Base-by-base conservation (phyloP, 2,113 vertebrate species). In the Hypomesus transpacificus region DNA sequence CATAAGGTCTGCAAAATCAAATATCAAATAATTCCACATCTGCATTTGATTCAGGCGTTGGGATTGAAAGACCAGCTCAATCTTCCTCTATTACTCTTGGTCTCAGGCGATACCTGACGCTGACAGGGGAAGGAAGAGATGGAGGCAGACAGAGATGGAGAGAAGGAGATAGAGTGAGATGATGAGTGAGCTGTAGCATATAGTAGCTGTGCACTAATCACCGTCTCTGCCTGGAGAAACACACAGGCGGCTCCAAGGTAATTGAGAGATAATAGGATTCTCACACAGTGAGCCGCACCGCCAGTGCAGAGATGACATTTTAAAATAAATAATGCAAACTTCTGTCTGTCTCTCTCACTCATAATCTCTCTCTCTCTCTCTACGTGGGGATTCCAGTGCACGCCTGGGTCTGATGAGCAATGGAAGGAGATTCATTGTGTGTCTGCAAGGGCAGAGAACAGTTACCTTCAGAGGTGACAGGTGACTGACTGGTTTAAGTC, bases 211-310 rank as follows among this genome's bases (percentile, higher is more conserved):
- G 79, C 77, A 77, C 85, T 83, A 86, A 89, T 89, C 84, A 88
- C 3, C 46, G 69, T 69, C 79, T 81, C 78, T 14, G 61, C 73
- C 80, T 85, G 80, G 52, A 84, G 80, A 82, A 87, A 87, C 81
- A 83, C 80, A 87, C 76, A 52, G 76, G 65, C 74, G 79, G 76
- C 85, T 80, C 75, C 34, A 82, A 77, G 83, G 69, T 87, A 86
- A 87, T 88, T 89, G 88, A 75, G 79, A 86, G 80, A 89, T 89
- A 89, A 91, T 91, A 82, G 78, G 81, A 86, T 86, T 89, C 76
- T 89, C 81, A 26, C 65, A 57, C 80, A 75, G 74, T 73, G 54
- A 85, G 78, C 85, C 85, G 77, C 79, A 84, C 79, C 62, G 78
- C 82, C 66, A 59, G 80, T 81, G 80, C 60, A 75, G 73, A 85